Percentiles rank a stretch among this genome's conserved stretches.
These are phyloP conservation scores for Macquaria ambigua DNA, from an alignment of 2,113 vertebrate species.

Conservation along the genomic window DNA sequence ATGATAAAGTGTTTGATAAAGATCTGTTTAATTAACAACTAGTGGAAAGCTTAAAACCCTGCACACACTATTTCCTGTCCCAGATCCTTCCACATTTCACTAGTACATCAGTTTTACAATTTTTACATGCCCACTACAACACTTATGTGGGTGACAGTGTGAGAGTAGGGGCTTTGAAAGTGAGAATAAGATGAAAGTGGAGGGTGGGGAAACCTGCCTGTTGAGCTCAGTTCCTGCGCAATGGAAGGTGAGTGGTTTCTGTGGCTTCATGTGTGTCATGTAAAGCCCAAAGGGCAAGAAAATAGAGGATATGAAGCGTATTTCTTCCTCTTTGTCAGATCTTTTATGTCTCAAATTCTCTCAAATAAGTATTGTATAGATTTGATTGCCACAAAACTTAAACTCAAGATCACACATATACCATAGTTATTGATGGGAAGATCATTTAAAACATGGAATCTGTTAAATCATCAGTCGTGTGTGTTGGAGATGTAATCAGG, in stretches of 20 bases:
- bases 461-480: no score
- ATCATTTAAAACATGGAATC: no score
- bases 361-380: neutral
- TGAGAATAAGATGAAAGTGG: constrained; percentile 9
- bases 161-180: constrained; percentile 20
- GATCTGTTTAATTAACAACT: neutral
- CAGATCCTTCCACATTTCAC: no score
- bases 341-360: neutral
- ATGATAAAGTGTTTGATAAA: neutral
- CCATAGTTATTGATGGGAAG: no score
- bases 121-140: neutral
- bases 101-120: neutral
- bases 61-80: neutral
- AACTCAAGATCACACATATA: no score
- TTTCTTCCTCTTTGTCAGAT: neutral
- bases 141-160: constrained; percentile 40
- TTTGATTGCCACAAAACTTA: neutral
- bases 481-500: no score
- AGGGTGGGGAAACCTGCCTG: constrained; percentile 14
- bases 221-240: neutral
- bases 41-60: neutral
- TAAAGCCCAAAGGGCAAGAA: neutral
- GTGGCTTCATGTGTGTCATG: constrained; percentile 7
- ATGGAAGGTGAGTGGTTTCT: constrained; percentile 10
- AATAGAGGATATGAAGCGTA: no score